A percentile compares a stretch with the other conserved stretches of the same genome.
phyloP scores from a whole-genome alignment of 2,113 vertebrate species.

The Trochalopteron elliotii region DNA sequence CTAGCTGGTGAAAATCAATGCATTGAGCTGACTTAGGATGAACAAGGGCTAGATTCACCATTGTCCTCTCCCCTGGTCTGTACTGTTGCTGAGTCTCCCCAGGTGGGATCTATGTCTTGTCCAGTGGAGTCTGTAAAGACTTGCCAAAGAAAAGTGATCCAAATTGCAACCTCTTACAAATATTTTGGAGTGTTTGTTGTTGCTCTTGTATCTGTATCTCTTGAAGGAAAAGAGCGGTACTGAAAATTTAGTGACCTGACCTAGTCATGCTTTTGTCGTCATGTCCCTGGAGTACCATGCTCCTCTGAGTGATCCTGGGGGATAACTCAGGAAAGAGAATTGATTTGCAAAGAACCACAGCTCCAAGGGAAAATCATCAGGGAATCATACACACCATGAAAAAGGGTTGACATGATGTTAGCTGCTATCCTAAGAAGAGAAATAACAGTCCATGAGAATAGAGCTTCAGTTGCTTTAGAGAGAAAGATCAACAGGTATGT shows the following conservation, averaged over 20 bases:
- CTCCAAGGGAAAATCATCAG: background rate
- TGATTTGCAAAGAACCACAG: background rate
- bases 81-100: background rate
- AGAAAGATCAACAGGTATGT: background rate
- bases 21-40: background rate
- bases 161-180: background rate
- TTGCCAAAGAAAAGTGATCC: background rate
- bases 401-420: background rate
- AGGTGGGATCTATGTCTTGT: background rate
- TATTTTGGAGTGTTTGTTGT: background rate
- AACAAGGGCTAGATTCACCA: accelerated
- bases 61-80: background rate
- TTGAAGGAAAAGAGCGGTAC: background rate
- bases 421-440: background rate
- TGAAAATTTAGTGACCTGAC: background rate
- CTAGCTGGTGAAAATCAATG: background rate
- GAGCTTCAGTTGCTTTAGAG: background rate
- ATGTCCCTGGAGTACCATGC: background rate
- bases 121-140: background rate
- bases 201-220: background rate
- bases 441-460: background rate
- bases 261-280: background rate
- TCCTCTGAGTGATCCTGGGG: background rate
- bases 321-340: background rate
- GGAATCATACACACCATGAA: background rate